A percentile compares a stretch with the other conserved stretches of the same genome.
Evolutionary conservation across 2,113 vertebrate genomes (phyloP).

Genomic region (Neodontobutis hainanensis): DNA sequence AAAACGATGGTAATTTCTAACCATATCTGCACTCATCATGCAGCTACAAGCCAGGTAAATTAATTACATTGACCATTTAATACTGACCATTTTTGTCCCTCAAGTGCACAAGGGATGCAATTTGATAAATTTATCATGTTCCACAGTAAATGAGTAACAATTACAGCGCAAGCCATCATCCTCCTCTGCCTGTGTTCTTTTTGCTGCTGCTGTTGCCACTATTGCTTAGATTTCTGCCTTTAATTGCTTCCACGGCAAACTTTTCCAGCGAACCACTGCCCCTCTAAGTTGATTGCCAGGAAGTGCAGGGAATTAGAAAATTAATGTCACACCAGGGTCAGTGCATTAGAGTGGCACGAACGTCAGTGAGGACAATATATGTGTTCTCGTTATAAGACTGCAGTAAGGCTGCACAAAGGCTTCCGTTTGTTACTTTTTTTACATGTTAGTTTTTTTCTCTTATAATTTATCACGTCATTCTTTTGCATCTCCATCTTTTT

Average conservation of each 20-base stretch:
- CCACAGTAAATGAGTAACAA: conserved; percentile 71
- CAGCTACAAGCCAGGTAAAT: conserved; percentile 63
- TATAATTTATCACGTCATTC: neutral
- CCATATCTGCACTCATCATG: conserved; percentile 50
- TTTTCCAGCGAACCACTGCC: conserved; percentile 73
- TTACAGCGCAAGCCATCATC: conserved; percentile 52
- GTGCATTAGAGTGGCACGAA: conserved; percentile 57
- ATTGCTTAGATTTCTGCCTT: conserved; percentile 53
- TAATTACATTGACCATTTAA: conserved; percentile 73
- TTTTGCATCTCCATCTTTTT: conserved; percentile 2
- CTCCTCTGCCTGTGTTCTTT: conserved; percentile 41
- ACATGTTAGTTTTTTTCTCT: conserved; percentile 13
- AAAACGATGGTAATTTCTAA: conserved; percentile 58
- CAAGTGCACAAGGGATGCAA: conserved; percentile 52
- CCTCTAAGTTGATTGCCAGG: conserved; percentile 77
- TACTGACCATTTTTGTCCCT: conserved; percentile 59
- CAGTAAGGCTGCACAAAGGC: neutral
- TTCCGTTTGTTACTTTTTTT: conserved; percentile 4
- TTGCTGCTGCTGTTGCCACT: conserved; percentile 43
- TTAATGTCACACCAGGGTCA: conserved; percentile 70
- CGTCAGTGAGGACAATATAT: conserved; percentile 17
- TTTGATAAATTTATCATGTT: conserved; percentile 74
- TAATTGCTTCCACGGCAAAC: conserved; percentile 72
- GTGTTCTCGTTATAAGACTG: conserved; percentile 13
- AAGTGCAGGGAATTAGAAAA: conserved; percentile 79